Conservation (phyloP, 2,113 vertebrate species). For the Oncorhynchus masou region DNA sequence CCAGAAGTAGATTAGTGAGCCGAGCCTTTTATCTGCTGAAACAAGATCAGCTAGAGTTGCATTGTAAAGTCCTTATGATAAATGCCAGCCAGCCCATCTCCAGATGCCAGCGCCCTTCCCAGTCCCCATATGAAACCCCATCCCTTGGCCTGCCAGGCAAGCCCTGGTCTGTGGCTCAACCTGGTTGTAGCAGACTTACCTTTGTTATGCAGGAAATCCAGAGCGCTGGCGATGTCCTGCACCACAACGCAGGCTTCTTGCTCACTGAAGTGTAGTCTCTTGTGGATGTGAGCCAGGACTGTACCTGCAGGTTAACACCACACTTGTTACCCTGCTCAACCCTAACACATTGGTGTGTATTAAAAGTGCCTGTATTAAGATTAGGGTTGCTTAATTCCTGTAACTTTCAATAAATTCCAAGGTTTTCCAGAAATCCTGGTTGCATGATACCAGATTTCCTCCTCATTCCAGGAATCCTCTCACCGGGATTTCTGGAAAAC, state of each 20-base stretch:
- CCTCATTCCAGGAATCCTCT: too few species aligned
- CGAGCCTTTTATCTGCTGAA: neutral
- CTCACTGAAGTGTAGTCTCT: slow-evolving; percentile 90
- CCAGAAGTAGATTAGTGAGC: neutral
- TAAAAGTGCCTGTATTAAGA: neutral
- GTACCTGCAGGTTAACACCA: slow-evolving; percentile 75
- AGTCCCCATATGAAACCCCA: neutral
- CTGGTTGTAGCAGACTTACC: slow-evolving; percentile 64
- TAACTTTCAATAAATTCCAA: too few species aligned
- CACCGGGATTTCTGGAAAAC: too few species aligned
- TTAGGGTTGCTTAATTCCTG: neutral
- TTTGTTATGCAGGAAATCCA: slow-evolving; percentile 97
- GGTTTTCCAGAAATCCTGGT: too few species aligned
- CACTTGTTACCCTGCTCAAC: neutral
- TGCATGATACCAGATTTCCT: too few species aligned
- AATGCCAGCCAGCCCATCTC: neutral
- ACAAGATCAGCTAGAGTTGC: neutral
- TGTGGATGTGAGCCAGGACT: slow-evolving; percentile 94
- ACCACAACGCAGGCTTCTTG: slow-evolving; percentile 94
- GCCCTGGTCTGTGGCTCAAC: neutral
- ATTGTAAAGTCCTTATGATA: neutral
- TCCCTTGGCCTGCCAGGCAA: neutral
- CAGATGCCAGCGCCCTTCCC: neutral
- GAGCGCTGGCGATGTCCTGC: slow-evolving; percentile 92
- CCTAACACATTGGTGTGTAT: neutral